A percentile compares a stretch with the other conserved stretches of the same genome.
Evolutionary conservation across 2,888 invertebrate genomes (phyloP).

Genomic region (Tortricodes alternella): DNA sequence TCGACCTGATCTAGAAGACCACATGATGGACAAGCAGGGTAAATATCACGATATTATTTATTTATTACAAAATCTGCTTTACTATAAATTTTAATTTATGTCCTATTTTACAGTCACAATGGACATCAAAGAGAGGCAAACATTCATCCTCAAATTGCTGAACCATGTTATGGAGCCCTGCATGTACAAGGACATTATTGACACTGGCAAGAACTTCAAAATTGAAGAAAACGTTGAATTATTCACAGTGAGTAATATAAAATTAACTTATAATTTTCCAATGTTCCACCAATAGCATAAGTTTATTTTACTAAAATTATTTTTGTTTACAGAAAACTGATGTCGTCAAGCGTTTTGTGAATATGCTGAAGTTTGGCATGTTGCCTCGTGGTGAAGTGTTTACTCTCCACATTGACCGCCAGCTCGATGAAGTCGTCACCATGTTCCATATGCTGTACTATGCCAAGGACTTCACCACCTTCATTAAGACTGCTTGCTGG

Average conservation of each 20-base stretch:
- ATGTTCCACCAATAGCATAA: neutral
- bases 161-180: conserved; percentile 76
- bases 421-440: conserved; percentile 74
- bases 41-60: too few species aligned
- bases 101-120: conserved; percentile 64
- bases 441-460: conserved; percentile 81
- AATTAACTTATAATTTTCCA: neutral
- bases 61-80: too few species aligned
- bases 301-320: neutral
- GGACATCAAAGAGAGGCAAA: conserved; percentile 70
- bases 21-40: conserved; percentile 51
- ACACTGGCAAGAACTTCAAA: conserved; percentile 66
- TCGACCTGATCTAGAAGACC: conserved; percentile 57
- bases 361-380: conserved; percentile 76
- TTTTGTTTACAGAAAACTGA: conserved; percentile 74
- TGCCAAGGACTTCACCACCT: conserved; percentile 77
- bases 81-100: conserved; percentile 5
- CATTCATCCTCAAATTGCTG: conserved; percentile 74
- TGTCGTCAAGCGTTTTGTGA: conserved; percentile 82
- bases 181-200: conserved; percentile 72
- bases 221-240: conserved; percentile 65
- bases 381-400: conserved; percentile 82
- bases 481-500: conserved; percentile 77
- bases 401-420: conserved; percentile 73
- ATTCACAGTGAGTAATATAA: conserved; percentile 55